Conservation (phyloP, 2,113 vertebrate genomes). For the Chloropsis cyanopogon region DNA sequence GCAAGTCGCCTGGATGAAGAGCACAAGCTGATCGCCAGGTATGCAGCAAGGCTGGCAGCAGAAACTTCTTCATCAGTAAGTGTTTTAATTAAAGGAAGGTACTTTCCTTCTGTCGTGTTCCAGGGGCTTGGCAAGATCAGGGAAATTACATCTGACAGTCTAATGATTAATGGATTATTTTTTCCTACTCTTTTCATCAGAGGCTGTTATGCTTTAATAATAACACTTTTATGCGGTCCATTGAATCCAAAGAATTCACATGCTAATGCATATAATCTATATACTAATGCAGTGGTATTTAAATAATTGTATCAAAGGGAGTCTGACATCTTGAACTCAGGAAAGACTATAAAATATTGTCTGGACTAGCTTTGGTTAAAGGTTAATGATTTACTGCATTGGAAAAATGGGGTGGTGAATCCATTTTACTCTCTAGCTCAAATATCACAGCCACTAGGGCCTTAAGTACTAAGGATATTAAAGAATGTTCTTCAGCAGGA, state of each 20-base stretch:
- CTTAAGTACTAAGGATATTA: slow-evolving; percentile 31
- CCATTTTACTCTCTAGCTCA: background rate
- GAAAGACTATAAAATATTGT: slow-evolving; percentile 8
- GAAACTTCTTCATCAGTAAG: slow-evolving; percentile 89
- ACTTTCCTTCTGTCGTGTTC: background rate
- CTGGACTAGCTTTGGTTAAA: slow-evolving; percentile 19
- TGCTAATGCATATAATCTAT: slow-evolving; percentile 22
- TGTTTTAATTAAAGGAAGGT: slow-evolving; percentile 51
- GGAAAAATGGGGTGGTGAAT: background rate
- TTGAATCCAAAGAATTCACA: slow-evolving; percentile 1
- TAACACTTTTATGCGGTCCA: background rate
- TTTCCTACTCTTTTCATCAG: background rate
- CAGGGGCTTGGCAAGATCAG: slow-evolving; percentile 27
- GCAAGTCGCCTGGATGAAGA: slow-evolving; percentile 94
- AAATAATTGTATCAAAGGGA: slow-evolving; percentile 24
- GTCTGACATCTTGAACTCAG: slow-evolving; percentile 3
- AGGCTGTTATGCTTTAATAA: background rate
- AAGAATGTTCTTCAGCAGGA: slow-evolving; percentile 21
- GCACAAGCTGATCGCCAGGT: slow-evolving; percentile 95
- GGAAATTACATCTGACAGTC: background rate
- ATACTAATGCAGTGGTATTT: slow-evolving; percentile 27
- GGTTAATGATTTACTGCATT: slow-evolving; percentile 21
- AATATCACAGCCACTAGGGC: background rate
- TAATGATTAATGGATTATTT: slow-evolving; percentile 30
- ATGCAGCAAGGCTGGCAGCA: slow-evolving; percentile 94